These are phyloP conservation scores for Galerucella pusilla DNA, from an alignment of 2,888 invertebrate species.

Conservation along the genomic window DNA sequence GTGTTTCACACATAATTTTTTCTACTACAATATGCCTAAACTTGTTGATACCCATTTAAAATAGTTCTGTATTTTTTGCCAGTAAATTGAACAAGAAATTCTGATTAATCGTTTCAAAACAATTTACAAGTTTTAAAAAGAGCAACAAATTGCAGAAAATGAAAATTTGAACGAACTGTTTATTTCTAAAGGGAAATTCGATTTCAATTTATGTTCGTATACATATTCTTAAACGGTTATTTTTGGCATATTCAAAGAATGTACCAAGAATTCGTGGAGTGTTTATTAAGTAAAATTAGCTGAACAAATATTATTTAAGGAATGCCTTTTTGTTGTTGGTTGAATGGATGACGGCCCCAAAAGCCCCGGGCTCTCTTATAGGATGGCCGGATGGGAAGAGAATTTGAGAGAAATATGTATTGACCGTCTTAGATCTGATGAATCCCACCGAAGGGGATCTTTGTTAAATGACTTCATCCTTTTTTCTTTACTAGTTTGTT, in stretches of 20 bases:
- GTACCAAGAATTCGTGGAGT: slow-evolving; percentile 33
- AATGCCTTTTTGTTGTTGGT: slow-evolving; percentile 30
- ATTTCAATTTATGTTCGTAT: too few species aligned
- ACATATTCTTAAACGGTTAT: background rate
- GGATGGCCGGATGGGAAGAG: slow-evolving; percentile 15
- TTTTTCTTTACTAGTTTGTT: background rate
- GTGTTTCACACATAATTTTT: too few species aligned
- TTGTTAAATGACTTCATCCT: slow-evolving; percentile 9
- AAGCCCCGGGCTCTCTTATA: slow-evolving; percentile 4
- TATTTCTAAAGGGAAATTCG: too few species aligned
- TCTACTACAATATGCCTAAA: too few species aligned
- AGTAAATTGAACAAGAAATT: too few species aligned
- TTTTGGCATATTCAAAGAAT: slow-evolving; percentile 33
- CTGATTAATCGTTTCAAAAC: too few species aligned
- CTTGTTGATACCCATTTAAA: too few species aligned
- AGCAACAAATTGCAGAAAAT: too few species aligned
- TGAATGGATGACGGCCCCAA: slow-evolving; percentile 7
- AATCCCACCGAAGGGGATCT: slow-evolving; percentile 9
- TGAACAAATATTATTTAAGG: slow-evolving; percentile 39
- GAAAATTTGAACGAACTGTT: too few species aligned
- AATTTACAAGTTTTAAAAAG: too few species aligned
- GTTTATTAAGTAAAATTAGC: slow-evolving; percentile 37
- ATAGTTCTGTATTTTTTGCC: too few species aligned
- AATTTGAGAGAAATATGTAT: slow-evolving; percentile 31
- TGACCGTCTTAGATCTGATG: slow-evolving; percentile 20